A percentile compares a stretch with the other conserved stretches of the same genome.
These are phyloP conservation scores for Spheniscus humboldti DNA, from an alignment of 2,797 vertebrate genomes.

Conservation along the genomic window DNA sequence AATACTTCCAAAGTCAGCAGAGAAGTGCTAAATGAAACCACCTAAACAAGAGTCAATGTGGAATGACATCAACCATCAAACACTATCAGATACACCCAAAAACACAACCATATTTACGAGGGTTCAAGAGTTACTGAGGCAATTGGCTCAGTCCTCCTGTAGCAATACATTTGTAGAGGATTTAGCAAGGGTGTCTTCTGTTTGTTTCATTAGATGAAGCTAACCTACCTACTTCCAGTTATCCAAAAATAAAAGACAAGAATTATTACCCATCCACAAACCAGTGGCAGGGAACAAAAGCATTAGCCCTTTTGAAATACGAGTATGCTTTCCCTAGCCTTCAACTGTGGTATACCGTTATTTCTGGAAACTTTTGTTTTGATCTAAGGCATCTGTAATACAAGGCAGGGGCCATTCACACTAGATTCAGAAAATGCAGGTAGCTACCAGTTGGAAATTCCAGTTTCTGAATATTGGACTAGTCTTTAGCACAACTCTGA, in stretches of 20 bases:
- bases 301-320: neutral
- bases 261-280: neutral
- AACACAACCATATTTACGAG: neutral
- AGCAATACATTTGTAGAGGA: neutral
- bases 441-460: neutral
- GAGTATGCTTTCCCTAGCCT: neutral
- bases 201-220: neutral
- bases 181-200: neutral
- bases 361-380: neutral
- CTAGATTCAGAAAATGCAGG: neutral
- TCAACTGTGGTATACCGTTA: neutral
- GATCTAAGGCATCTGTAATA: neutral
- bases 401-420: neutral
- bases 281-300: neutral
- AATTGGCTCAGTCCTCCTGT: neutral
- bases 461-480: neutral
- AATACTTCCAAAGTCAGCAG: neutral
- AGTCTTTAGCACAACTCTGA: neutral
- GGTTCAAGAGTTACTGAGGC: neutral
- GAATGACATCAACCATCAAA: neutral
- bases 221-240: neutral
- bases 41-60: neutral
- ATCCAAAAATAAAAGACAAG: neutral
- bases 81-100: neutral
- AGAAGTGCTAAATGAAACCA: neutral